Evolutionary conservation across 2,797 vertebrate genomes (phyloP), one percentile per base, ranked within the genome.

Genomic region (Pangasius krempfi): DNA sequence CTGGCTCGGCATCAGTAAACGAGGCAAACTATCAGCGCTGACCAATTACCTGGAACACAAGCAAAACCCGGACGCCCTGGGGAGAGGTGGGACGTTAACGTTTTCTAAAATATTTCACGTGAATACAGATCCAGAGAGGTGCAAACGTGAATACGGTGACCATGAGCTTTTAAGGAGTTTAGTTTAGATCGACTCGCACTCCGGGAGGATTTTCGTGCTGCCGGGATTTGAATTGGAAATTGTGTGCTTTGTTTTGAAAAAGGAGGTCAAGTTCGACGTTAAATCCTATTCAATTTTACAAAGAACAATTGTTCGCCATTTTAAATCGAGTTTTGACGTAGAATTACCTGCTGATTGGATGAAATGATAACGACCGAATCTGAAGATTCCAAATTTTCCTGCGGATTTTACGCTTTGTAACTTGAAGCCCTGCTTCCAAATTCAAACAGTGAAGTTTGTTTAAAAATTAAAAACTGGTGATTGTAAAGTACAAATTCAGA

Each of bases 1-100:
- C 0, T 99, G 99, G 99, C 95, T 99, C 89, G 98, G 99, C 72
- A 97, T 99, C 94, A 98, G 90, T 94, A 99, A 97, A 58, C 94
- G 96, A 81, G 98, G 99, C 58, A 99, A 97, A 92, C 93, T 99
- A 93, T 97, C 97, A 0, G 97, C 97, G 0, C 96, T 99, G 92
- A 99, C 99, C 86, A 99, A 99, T 95, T 99, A 98, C 89, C 93
- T 99, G 96, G 97, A 99, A 76, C 96, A 96, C 0, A 94, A 80
- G 84, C 93, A 90, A 76, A 97, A 98, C 91, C 95, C 93, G 22
- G 95, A 97, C 0, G 96, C 97, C 78, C 96, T 96, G 86, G 98
- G 98, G 91, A 95, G 98, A 98, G 98, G 98, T 98, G 94, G 89
- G 82, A 12, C 37, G 1, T 18, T 9, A 13, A 14, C 56, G 3